Percentiles rank a stretch among this genome's conserved stretches.
Conservation (phyloP, 2,888 invertebrate species). For the Acanthacorydalis orientalis region DNA sequence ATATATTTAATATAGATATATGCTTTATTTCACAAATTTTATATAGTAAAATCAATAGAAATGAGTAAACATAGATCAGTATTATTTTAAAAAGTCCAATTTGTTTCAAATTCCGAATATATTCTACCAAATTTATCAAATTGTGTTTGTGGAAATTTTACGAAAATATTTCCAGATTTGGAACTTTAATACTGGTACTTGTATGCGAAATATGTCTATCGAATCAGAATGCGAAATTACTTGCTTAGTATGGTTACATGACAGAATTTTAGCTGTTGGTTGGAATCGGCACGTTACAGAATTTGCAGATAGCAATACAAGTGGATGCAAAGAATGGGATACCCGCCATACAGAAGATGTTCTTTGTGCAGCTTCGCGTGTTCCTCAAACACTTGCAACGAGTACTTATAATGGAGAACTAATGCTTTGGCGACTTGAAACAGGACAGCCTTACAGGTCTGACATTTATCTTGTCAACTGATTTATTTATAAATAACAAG, state of each 20-base stretch:
- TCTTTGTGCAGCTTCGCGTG: constrained; percentile 45
- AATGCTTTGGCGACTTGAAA: constrained; percentile 67
- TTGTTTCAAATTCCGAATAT: no score
- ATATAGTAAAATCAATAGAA: no score
- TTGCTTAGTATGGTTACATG: constrained; percentile 34
- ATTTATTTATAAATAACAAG: neutral
- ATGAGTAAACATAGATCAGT: no score
- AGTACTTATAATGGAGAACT: constrained; percentile 64
- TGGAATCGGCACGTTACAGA: constrained; percentile 63
- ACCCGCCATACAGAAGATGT: constrained; percentile 59
- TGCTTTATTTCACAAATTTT: no score
- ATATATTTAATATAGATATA: no score
- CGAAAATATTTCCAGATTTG: constrained; percentile 35
- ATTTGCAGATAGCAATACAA: constrained; percentile 34
- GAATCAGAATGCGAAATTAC: constrained; percentile 41
- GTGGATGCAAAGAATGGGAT: constrained; percentile 46
- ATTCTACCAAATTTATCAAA: neutral
- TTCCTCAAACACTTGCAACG: constrained; percentile 55
- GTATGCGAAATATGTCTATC: constrained; percentile 48
- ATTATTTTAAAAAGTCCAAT: no score
- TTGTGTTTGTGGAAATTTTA: neutral
- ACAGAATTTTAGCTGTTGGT: constrained; percentile 56
- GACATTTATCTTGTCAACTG: no score
- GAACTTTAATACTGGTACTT: constrained; percentile 70
- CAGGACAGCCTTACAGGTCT: constrained; percentile 53